Evolutionary conservation across 2,113 vertebrate genomes (phyloP), one percentile per base, ranked within the genome.

Genomic region (Centropus bengalensis): DNA sequence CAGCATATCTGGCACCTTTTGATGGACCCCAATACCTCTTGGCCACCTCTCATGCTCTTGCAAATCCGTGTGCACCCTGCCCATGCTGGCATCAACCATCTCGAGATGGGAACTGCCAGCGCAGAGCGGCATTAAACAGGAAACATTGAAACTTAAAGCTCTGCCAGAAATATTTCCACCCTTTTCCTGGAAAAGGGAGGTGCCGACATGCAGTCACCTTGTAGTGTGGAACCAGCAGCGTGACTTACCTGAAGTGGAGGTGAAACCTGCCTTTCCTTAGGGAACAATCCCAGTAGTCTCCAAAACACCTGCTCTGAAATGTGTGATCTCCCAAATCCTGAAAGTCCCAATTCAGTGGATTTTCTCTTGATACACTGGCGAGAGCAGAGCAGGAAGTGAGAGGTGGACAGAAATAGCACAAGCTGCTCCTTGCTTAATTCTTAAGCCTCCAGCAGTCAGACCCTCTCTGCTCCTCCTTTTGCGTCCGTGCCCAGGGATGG

Each of bases 401-500:
- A 75, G 56, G 51, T 28, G 32, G 55, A 40, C 18, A 8, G 38
- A 84, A 88, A 52, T 20, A 10, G 68, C 74, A 20, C 14, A 12
- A 64, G 40, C 26, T 59, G 45, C 62, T 40, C 33, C 33, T 36
- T 58, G 49, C 51, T 28, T 47, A 10, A 13, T 63, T 51, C 26
- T 64, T 12, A 0, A 1, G 20, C 42, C 38, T 69, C 68, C 51
- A 36, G 45, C 6, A 1, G 42, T 44, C 80, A 59, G 56, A 38
- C 24, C 2, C 36, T 40, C 45, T 9, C 9, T 24, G 68, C 79
- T 94, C 30, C 20, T 71, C 32, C 47, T 82, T 47, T 14, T 0
- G 2, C 30, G 17, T 16, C 73, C 2, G 0, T 40, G 10, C 51
- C 32, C 1, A 0, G 82, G 47, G 62, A 6, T 1, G 28, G 22